A percentile compares a stretch with the other conserved stretches of the same genome.
phyloP scores from a whole-genome alignment of 2,113 vertebrate genomes.

The Psittacara wagleri region DNA sequence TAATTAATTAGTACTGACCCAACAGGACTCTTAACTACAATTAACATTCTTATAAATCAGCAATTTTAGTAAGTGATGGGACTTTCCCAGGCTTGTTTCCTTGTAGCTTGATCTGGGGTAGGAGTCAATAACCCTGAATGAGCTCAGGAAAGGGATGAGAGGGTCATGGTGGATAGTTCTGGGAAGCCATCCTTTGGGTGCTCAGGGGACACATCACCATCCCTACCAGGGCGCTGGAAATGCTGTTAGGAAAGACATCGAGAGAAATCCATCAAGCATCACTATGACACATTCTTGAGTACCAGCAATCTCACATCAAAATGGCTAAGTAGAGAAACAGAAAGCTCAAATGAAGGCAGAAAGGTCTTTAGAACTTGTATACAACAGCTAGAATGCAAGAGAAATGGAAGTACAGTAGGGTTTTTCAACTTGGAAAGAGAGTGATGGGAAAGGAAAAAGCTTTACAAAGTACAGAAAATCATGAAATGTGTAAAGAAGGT shows the following conservation, averaged over 20 bases:
- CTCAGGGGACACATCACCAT: not conserved
- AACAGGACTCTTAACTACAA: not conserved
- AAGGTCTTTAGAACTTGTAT: not conserved
- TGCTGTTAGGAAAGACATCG: not conserved
- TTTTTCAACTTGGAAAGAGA: not conserved
- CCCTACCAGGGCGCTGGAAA: not conserved
- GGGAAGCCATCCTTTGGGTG: not conserved
- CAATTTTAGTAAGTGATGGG: not conserved
- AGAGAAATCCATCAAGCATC: not conserved
- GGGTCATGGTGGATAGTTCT: not conserved
- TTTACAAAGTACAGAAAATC: not conserved
- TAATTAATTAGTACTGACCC: not conserved
- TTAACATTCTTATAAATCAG: not conserved
- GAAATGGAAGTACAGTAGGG: not conserved
- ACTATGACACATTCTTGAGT: not conserved
- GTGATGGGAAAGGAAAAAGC: not conserved
- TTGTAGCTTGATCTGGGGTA: not conserved
- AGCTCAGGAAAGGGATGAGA: not conserved
- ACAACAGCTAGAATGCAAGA: not conserved
- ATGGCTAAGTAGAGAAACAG: not conserved
- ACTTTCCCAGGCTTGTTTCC: slow-evolving; percentile 29
- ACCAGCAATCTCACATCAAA: not conserved
- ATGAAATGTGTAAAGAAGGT: not conserved
- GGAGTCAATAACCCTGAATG: not conserved
- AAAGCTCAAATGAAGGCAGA: not conserved